Base-by-base conservation (phyloP, 2,888 invertebrate species). In the Orthosia incerta region DNA sequence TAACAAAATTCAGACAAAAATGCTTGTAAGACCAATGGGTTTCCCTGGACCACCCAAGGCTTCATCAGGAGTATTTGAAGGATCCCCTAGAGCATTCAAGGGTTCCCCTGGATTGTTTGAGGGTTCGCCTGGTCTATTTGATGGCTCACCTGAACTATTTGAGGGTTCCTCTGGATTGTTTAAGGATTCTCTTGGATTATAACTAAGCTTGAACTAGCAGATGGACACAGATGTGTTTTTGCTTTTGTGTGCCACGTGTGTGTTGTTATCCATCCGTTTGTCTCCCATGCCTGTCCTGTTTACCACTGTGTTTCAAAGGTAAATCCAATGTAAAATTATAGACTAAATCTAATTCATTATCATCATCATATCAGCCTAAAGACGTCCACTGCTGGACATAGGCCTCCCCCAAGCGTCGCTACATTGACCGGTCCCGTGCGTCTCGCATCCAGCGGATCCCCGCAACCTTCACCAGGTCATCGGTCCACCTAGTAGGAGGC, bases 221-320 rank as follows among this genome's bases (percentile, higher is more conserved):
- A 93, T 92, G 92, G 62, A 9, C 65, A 70, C 66, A 93, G 1
- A 39, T 93, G 93, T 93, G 93, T 86, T 93, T 93, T 63, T 93
- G 93, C 80, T 65, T 93, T 39, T 93, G 93, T 63, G 88, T 89
- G 0, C 93, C 93, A 0, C 86, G 88, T 4, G 16, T 90, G 39
- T 93, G 92, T 74, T 91, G 90, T 31, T 93, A 87, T 64, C 93
- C 93, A 0, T 93, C 92, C 0, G 71, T 3, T 55, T 92, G 3
- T 81, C 20, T 90, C 18, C 93, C 93, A 4, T 93, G 93, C 72
- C 81, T 93, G 16, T 86, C 93, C 4, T 93, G 93, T 71, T 80
- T 93, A n/a, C 93, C 93, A 0, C 45, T 91, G 55, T 93, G 93
- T 81, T 48, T 92, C 31, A 90, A 89, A 91, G 90, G 91, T 56